Percentiles rank a stretch among this genome's conserved stretches.
These are phyloP conservation scores for Caenorhabditis brenneri DNA, from an alignment of 1,140 invertebrate species.

Conservation along the genomic window DNA sequence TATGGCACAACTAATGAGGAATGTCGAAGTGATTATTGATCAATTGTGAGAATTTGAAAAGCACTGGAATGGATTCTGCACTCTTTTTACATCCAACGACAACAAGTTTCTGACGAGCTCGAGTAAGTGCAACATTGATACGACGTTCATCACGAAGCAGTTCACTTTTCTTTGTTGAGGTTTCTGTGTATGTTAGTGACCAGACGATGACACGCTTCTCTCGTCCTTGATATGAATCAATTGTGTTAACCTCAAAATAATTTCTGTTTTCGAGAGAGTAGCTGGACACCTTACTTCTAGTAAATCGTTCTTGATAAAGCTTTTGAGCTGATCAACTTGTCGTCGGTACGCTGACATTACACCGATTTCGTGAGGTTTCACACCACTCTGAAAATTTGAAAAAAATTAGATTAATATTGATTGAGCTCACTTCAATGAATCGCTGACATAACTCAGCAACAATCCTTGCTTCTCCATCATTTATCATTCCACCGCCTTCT, in stretches of 20 bases:
- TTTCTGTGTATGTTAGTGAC: slow-evolving; percentile 78
- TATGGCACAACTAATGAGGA: slow-evolving; percentile 4
- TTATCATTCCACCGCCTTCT: slow-evolving; percentile 62
- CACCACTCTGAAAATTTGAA: slow-evolving; percentile 74
- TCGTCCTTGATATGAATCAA: slow-evolving; percentile 94
- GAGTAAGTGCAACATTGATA: slow-evolving; percentile 88
- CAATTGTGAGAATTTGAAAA: slow-evolving; percentile 30
- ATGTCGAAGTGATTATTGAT: slow-evolving; percentile 7
- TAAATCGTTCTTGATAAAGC: not conserved
- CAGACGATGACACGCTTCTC: slow-evolving; percentile 91
- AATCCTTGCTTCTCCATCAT: slow-evolving; percentile 7
- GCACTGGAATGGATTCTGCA: slow-evolving; percentile 58
- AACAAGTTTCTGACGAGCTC: slow-evolving; percentile 88
- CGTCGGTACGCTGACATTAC: slow-evolving; percentile 86
- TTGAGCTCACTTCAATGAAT: slow-evolving; percentile 73
- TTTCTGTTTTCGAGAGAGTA: slow-evolving; percentile 48
- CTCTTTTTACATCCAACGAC: slow-evolving; percentile 74
- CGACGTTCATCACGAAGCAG: slow-evolving; percentile 85
- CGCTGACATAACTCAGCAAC: slow-evolving; percentile 64
- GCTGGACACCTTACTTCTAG: slow-evolving; percentile 56
- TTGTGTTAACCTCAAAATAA: slow-evolving; percentile 83
- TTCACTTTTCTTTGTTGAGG: slow-evolving; percentile 74
- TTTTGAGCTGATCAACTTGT: slow-evolving; percentile 80
- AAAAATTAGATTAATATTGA: not conserved
- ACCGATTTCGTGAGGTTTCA: slow-evolving; percentile 78